Evolutionary conservation across 2,113 vertebrate genomes (phyloP).

Genomic region (Crotalus tigris): DNA sequence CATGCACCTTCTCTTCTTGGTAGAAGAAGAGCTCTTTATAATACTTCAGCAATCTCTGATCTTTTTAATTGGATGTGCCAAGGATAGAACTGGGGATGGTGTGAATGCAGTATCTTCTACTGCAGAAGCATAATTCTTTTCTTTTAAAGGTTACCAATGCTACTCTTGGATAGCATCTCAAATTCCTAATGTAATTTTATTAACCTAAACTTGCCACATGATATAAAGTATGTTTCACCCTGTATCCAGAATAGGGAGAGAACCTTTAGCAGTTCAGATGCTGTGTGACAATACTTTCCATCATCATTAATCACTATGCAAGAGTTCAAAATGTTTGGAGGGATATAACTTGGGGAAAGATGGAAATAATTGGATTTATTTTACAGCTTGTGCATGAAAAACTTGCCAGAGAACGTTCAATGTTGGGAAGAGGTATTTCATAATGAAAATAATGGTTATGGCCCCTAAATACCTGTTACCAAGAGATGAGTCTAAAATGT

Average conservation of each 20-base stretch:
- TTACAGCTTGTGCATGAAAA: background rate
- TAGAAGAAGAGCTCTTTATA: background rate
- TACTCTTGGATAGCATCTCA: background rate
- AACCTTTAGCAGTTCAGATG: background rate
- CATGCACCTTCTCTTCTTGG: background rate
- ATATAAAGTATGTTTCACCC: background rate
- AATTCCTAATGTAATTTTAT: background rate
- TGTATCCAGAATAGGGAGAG: background rate
- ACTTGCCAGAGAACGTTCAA: background rate
- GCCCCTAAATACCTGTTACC: background rate
- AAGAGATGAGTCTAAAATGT: background rate
- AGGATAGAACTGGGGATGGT: background rate
- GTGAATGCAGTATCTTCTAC: background rate
- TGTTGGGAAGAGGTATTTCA: background rate
- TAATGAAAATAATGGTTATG: background rate
- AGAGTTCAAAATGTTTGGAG: background rate
- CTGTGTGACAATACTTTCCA: background rate
- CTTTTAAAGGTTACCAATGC: background rate
- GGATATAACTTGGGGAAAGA: background rate
- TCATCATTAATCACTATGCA: background rate
- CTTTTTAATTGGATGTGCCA: background rate
- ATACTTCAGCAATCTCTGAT: background rate
- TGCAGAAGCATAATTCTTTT: background rate
- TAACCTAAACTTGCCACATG: background rate
- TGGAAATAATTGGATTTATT: background rate